Percentiles rank a stretch among this genome's conserved stretches.
Conservation (phyloP, 2,888 invertebrate species). For the Unio pictorum region DNA sequence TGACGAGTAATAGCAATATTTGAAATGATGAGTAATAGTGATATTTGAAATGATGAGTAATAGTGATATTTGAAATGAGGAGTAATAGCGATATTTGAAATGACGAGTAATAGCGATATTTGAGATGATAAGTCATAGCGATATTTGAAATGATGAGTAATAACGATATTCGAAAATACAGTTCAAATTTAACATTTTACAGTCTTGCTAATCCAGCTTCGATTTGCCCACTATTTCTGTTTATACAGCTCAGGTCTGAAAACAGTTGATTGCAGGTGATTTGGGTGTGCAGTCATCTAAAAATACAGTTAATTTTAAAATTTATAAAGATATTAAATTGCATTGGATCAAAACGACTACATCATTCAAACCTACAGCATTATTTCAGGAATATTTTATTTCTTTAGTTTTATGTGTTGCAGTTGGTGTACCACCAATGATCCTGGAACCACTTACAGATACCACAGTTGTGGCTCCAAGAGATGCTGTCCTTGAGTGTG, state of each 20-base stretch:
- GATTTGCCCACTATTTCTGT: background rate
- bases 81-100: too few relatives aligned
- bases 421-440: constrained; percentile 65
- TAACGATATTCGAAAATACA: too few relatives aligned
- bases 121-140: too few relatives aligned
- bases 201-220: background rate
- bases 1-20: too few relatives aligned
- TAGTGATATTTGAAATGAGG: too few relatives aligned
- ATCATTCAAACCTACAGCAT: background rate
- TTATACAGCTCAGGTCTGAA: too few relatives aligned
- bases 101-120: too few relatives aligned
- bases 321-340: background rate
- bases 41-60: too few relatives aligned
- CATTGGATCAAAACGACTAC: background rate
- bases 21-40: too few relatives aligned
- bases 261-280: too few relatives aligned
- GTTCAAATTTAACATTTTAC: background rate
- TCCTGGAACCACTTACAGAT: constrained; percentile 60
- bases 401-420: constrained; percentile 8
- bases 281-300: too few relatives aligned
- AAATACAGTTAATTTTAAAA: background rate
- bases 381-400: constrained; percentile 1
- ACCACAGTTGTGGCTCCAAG: constrained; percentile 57
- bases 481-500: constrained; percentile 62
- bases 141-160: too few relatives aligned